phyloP scores from a whole-genome alignment of 1,140 invertebrate species.

The Capitella teleta region DNA sequence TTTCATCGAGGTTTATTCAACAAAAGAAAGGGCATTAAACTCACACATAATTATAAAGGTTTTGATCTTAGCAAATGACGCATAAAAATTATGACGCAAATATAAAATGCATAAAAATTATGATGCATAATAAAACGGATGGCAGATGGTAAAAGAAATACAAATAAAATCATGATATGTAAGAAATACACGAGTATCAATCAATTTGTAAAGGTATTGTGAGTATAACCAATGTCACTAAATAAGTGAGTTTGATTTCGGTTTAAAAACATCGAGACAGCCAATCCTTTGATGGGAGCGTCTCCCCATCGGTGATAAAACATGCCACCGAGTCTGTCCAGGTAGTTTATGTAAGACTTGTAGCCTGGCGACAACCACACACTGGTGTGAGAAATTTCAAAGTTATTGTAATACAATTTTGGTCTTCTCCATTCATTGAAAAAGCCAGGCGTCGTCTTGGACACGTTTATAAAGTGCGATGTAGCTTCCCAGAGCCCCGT shows the following conservation, averaged over 20 bases:
- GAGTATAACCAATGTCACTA: too few species aligned
- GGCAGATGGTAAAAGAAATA: too few species aligned
- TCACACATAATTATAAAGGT: too few species aligned
- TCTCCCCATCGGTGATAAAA: constrained; percentile 7
- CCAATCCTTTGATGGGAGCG: constrained; percentile 4
- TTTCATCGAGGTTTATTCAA: too few species aligned
- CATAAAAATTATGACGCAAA: too few species aligned
- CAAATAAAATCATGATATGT: too few species aligned
- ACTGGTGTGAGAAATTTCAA: background rate
- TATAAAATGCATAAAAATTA: too few species aligned
- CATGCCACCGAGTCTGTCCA: constrained; percentile 4
- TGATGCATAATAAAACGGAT: too few species aligned
- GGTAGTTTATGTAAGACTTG: constrained; percentile 4
- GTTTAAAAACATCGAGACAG: constrained; percentile 3
- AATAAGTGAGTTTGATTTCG: background rate
- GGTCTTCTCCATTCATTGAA: background rate
- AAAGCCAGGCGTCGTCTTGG: background rate
- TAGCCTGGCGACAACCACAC: constrained; percentile 4
- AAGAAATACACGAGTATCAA: too few species aligned
- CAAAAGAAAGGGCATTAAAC: too few species aligned
- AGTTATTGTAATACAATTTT: constrained; percentile 7
- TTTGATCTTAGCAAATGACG: too few species aligned
- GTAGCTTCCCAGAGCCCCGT: constrained; percentile 2
- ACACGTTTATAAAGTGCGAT: background rate
- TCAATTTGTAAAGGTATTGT: too few species aligned